Conservation (phyloP, 1,140 invertebrate genomes). For the Andricus grossulariae region DNA sequence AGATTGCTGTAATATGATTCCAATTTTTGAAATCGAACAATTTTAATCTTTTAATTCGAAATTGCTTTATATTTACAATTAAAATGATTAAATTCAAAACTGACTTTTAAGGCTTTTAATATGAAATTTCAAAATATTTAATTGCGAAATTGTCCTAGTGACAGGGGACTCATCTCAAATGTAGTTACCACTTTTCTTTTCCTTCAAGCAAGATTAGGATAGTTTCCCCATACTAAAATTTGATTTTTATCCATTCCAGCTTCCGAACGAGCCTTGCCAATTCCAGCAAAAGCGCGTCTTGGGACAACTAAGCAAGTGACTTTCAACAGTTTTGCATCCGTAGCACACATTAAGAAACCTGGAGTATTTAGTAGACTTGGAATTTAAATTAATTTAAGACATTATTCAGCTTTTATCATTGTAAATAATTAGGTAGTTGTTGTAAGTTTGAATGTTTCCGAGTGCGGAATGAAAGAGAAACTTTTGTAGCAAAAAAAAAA, state of each 20-base stretch:
- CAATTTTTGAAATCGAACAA: too few species aligned
- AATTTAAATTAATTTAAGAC: constrained; percentile 53
- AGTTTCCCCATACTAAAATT: too few species aligned
- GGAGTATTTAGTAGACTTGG: constrained; percentile 73
- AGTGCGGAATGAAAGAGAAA: not conserved
- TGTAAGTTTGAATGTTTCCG: constrained; percentile 13
- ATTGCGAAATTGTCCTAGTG: too few species aligned
- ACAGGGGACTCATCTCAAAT: too few species aligned
- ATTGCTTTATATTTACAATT: too few species aligned
- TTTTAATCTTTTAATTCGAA: too few species aligned
- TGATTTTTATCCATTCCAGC: constrained; percentile 59
- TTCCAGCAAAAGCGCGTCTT: constrained; percentile 71
- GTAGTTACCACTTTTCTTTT: too few species aligned
- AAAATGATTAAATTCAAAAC: too few species aligned
- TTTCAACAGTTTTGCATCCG: constrained; percentile 67
- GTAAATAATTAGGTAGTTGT: constrained; percentile 28
- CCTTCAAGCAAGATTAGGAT: too few species aligned
- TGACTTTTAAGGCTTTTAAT: too few species aligned
- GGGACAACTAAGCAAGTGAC: constrained; percentile 72
- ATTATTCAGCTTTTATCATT: not conserved
- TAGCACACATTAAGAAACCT: constrained; percentile 64
- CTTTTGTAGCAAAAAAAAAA: not conserved
- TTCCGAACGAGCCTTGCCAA: constrained; percentile 61
- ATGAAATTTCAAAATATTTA: too few species aligned
- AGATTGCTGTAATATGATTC: too few species aligned